Evolutionary conservation across 2,888 invertebrate genomes (phyloP).

Genomic region (Craniophora ligustri): DNA sequence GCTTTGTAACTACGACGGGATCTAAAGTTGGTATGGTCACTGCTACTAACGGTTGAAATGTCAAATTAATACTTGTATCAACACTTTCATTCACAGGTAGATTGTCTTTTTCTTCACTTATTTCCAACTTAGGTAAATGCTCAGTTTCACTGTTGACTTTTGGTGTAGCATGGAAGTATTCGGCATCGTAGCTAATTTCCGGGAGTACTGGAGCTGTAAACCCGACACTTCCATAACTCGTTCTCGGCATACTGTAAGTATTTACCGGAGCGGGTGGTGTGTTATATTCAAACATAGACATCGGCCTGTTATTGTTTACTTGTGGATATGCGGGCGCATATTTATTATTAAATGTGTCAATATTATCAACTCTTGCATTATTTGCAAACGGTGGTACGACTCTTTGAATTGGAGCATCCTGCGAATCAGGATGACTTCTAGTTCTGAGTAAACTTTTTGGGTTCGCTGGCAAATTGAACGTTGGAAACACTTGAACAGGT

Average conservation of each 20-base stretch:
- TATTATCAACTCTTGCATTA: slow-evolving; percentile 51
- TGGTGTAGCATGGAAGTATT: slow-evolving; percentile 64
- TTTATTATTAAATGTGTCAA: slow-evolving; percentile 62
- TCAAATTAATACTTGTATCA: slow-evolving; percentile 44
- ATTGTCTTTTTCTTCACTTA: slow-evolving; percentile 38
- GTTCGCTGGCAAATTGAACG: slow-evolving; percentile 91
- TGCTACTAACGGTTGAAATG: slow-evolving; percentile 45
- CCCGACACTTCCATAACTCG: slow-evolving; percentile 64
- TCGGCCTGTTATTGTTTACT: slow-evolving; percentile 68
- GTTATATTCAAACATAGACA: slow-evolving; percentile 67
- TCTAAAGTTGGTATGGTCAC: slow-evolving; percentile 26
- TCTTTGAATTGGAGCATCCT: slow-evolving; percentile 60
- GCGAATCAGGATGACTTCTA: slow-evolving; percentile 75
- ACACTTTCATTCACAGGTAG: slow-evolving; percentile 27
- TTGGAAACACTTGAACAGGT: slow-evolving; percentile 87
- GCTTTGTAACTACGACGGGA: slow-evolving; percentile 48
- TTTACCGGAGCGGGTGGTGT: slow-evolving; percentile 50
- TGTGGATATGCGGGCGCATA: slow-evolving; percentile 56
- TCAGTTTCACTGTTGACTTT: slow-evolving; percentile 47
- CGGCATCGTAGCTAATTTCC: slow-evolving; percentile 73
- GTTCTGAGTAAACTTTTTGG: slow-evolving; percentile 88
- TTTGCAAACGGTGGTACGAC: slow-evolving; percentile 58
- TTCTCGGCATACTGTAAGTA: slow-evolving; percentile 49
- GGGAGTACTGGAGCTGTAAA: slow-evolving; percentile 59
- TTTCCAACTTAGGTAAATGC: slow-evolving; percentile 31